These are phyloP conservation scores for Linnaemya vulpina DNA, from an alignment of 2,888 invertebrate genomes.

Conservation along the genomic window DNA sequence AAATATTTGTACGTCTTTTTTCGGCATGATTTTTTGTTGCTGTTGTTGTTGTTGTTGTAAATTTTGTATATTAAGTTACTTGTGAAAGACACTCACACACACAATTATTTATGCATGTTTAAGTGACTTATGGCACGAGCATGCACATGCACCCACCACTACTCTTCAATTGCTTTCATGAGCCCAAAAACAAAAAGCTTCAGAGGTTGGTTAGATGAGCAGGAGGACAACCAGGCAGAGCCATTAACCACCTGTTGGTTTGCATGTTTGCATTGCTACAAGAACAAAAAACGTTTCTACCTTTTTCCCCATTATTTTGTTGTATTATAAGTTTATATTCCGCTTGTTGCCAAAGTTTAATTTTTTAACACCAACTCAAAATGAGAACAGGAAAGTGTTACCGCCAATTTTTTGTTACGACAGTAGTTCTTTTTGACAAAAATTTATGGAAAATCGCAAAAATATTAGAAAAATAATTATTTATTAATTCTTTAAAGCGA, in stretches of 20 bases:
- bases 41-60: not conserved
- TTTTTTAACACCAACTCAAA: conserved; percentile 45
- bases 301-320: conserved; percentile 18
- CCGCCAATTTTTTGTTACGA: not conserved
- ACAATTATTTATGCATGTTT: conserved; percentile 62
- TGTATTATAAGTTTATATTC: conserved; percentile 9
- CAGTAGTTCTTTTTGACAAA: too few species aligned
- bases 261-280: conserved; percentile 45
- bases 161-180: conserved; percentile 41
- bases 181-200: conserved; percentile 26
- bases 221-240: conserved; percentile 4
- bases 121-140: conserved; percentile 67
- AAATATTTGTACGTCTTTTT: conserved; percentile 34
- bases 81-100: not conserved
- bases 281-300: conserved; percentile 16
- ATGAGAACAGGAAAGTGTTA: conserved; percentile 1
- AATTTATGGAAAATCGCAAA: too few species aligned
- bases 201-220: conserved; percentile 6
- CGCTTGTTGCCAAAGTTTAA: conserved; percentile 46
- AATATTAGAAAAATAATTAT: too few species aligned
- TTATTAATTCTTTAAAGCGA: too few species aligned
- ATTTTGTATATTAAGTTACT: conserved; percentile 51
- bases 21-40: not conserved
- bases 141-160: conserved; percentile 65
- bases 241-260: conserved; percentile 65